Evolutionary conservation across 2,797 vertebrate species (phyloP).

Genomic region (Pitangus sulphuratus): DNA sequence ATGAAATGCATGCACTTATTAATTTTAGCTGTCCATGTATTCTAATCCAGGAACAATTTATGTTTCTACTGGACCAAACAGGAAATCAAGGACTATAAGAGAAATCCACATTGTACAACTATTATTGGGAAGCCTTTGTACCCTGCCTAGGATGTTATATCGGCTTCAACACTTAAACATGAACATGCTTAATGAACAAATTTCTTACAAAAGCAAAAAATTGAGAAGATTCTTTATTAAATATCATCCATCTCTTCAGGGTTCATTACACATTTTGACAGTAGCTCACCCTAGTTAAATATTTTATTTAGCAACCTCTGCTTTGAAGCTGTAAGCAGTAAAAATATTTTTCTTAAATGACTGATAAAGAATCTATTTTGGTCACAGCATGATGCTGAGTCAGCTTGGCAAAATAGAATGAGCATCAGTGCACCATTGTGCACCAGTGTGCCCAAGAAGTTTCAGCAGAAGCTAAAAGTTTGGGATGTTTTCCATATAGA

Average conservation of each 20-base stretch:
- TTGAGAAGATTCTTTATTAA: not conserved
- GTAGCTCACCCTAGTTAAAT: not conserved
- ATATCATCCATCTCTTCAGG: not conserved
- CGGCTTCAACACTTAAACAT: not conserved
- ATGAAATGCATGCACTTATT: not conserved
- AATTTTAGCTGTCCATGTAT: not conserved
- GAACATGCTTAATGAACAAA: not conserved
- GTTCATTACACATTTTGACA: not conserved
- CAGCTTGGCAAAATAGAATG: not conserved
- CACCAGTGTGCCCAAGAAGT: not conserved
- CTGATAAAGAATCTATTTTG: not conserved
- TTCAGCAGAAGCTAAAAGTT: not conserved
- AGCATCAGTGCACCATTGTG: not conserved
- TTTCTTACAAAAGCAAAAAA: not conserved
- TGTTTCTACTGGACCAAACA: not conserved
- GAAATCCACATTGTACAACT: not conserved
- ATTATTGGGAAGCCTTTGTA: not conserved
- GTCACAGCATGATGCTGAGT: not conserved
- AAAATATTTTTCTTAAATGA: slow-evolving; percentile 9
- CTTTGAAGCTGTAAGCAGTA: not conserved
- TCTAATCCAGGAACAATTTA: not conserved
- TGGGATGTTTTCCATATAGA: not conserved
- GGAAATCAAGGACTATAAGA: not conserved
- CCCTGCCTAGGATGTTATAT: not conserved
- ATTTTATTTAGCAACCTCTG: not conserved